Conservation (phyloP, 2,113 vertebrate genomes). For the Tragelaphus scriptus region DNA sequence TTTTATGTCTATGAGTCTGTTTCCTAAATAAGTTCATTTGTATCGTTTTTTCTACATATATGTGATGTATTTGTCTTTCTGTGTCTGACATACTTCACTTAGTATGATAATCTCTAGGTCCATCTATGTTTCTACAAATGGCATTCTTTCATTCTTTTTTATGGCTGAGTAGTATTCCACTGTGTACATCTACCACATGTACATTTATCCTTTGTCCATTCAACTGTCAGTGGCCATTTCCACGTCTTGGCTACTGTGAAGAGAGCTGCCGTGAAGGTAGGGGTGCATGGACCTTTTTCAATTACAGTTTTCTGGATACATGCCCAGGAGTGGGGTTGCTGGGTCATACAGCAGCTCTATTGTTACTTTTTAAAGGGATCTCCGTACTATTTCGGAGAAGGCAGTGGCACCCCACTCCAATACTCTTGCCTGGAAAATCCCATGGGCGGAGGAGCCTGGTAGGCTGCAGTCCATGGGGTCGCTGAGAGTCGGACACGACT, state of each 20-base stretch:
- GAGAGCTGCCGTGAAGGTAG: not conserved
- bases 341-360: not conserved
- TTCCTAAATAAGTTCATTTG: not conserved
- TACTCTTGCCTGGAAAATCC: too few relatives aligned
- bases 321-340: not conserved
- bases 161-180: not conserved
- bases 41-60: not conserved
- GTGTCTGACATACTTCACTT: not conserved
- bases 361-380: not conserved
- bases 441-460: too few relatives aligned
- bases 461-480: too few relatives aligned
- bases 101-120: not conserved
- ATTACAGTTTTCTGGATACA: not conserved
- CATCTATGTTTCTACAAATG: rapidly evolving
- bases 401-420: too few relatives aligned
- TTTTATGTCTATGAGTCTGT: not conserved
- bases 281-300: not conserved
- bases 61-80: not conserved
- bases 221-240: not conserved
- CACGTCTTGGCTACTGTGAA: not conserved
- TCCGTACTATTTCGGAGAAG: not conserved
- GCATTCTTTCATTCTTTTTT: not conserved
- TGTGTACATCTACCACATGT: not conserved
- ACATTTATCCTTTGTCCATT: not conserved
- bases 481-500: too few relatives aligned